These are phyloP conservation scores for Stenoptilia bipunctidactyla DNA, from an alignment of 2,888 invertebrate species.

Conservation along the genomic window DNA sequence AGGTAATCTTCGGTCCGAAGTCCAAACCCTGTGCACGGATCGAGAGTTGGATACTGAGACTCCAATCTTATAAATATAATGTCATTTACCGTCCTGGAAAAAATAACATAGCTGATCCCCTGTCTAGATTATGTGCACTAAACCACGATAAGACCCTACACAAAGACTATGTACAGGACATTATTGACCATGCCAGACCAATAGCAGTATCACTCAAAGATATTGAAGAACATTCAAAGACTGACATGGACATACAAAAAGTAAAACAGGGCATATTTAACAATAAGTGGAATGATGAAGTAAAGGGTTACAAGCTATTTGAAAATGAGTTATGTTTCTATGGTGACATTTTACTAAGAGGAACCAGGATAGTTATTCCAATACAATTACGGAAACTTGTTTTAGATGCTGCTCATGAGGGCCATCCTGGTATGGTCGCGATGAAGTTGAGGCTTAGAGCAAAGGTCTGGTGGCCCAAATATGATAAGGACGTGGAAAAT, in stretches of 20 bases:
- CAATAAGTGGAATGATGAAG: neutral
- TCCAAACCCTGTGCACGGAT: constrained; percentile 4
- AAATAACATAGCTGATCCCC: neutral
- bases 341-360: neutral
- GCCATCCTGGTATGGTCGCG: constrained; percentile 2
- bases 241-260: neutral
- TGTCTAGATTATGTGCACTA: neutral
- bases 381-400: neutral
- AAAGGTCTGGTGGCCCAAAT: constrained; percentile 16
- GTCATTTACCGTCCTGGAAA: constrained; percentile 6
- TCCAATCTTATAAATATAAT: neutral
- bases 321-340: neutral
- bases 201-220: neutral
- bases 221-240: neutral
- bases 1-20: constrained; percentile 1
- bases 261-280: neutral
- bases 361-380: neutral
- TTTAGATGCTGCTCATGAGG: neutral
- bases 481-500: constrained; percentile 15
- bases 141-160: neutral
- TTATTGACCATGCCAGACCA: neutral
- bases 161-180: neutral
- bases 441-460: constrained; percentile 13
- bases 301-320: neutral
- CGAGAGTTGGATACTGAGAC: neutral